Evolutionary conservation across 1,140 invertebrate species (phyloP).

Genomic region (Drosophila tropicalis): DNA sequence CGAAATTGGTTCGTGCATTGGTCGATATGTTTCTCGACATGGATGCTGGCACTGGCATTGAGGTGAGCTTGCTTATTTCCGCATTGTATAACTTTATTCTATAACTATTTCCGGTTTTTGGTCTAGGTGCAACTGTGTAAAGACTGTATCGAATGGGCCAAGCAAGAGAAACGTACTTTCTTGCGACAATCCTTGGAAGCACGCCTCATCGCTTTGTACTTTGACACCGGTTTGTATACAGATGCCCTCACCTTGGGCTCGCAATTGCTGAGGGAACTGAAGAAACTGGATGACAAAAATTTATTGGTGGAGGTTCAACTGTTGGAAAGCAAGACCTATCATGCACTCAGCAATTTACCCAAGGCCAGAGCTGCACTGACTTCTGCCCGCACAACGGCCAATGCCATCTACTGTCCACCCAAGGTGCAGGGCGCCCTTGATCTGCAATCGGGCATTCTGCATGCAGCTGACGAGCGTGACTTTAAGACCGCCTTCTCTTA

Average conservation of each 20-base stretch:
- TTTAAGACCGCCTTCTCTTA: slow-evolving; percentile 99
- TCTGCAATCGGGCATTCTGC: slow-evolving; percentile 98
- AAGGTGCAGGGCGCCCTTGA: slow-evolving; percentile 98
- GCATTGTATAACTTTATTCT: not conserved
- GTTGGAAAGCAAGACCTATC: slow-evolving; percentile 99
- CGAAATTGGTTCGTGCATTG: slow-evolving; percentile 97
- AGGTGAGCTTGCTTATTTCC: slow-evolving; percentile 79
- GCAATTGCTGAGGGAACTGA: slow-evolving; percentile 95
- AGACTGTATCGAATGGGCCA: slow-evolving; percentile 99
- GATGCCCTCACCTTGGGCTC: slow-evolving; percentile 94
- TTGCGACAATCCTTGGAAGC: slow-evolving; percentile 97
- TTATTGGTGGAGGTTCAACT: slow-evolving; percentile 98
- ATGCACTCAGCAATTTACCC: slow-evolving; percentile 97
- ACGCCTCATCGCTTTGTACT: slow-evolving; percentile 96
- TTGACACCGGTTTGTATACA: slow-evolving; percentile 95
- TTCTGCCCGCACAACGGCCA: slow-evolving; percentile 98
- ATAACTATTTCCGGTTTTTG: not conserved
- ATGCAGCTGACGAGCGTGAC: slow-evolving; percentile 99
- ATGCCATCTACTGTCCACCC: slow-evolving; percentile 99
- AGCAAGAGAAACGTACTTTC: slow-evolving; percentile 98
- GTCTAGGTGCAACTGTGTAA: slow-evolving; percentile 90
- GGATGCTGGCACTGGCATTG: slow-evolving; percentile 96
- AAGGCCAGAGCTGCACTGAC: slow-evolving; percentile 98
- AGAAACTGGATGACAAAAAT: slow-evolving; percentile 99
- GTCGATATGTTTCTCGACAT: slow-evolving; percentile 99